Evolutionary conservation across 2,797 vertebrate species (phyloP).

Genomic region (Cyprinella venusta): DNA sequence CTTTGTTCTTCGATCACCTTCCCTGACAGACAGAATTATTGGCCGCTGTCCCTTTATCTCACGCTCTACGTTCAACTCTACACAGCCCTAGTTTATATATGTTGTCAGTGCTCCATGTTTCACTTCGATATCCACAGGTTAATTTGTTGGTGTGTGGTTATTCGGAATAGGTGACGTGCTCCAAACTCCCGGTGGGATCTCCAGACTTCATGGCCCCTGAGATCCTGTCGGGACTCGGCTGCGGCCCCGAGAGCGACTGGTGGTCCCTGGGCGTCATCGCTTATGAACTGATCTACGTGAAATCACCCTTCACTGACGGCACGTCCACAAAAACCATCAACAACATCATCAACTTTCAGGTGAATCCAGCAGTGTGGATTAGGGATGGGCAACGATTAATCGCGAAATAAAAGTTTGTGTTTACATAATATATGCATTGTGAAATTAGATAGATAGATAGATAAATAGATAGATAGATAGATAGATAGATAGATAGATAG

Average conservation of each 20-base stretch:
- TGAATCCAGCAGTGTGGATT: slow-evolving; percentile 60
- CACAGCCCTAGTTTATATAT: not conserved
- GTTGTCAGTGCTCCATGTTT: not conserved
- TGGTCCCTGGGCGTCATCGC: slow-evolving; percentile 95
- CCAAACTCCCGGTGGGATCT: slow-evolving; percentile 84
- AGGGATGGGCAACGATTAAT: too few relatives aligned
- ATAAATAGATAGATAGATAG: too few relatives aligned
- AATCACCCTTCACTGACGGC: slow-evolving; percentile 87
- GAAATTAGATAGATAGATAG: too few relatives aligned
- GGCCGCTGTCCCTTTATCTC: too few relatives aligned
- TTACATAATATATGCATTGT: too few relatives aligned
- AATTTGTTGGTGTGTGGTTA: not conserved
- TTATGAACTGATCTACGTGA: slow-evolving; percentile 94
- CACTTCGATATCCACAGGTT: not conserved
- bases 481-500: too few relatives aligned
- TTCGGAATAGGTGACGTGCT: slow-evolving; percentile 78
- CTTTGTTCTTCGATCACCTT: too few relatives aligned
- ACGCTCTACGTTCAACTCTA: too few relatives aligned
- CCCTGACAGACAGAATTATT: too few relatives aligned
- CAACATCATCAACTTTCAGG: slow-evolving; percentile 96
- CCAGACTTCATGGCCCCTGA: slow-evolving; percentile 94
- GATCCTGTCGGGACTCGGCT: slow-evolving; percentile 78
- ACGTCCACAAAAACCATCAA: slow-evolving; percentile 88
- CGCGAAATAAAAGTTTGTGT: too few relatives aligned
- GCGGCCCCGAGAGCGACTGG: slow-evolving; percentile 93